A percentile compares a stretch with the other conserved stretches of the same genome.
Conservation (phyloP, 2,888 invertebrate genomes). For the Drosophila kuntzei region DNA sequence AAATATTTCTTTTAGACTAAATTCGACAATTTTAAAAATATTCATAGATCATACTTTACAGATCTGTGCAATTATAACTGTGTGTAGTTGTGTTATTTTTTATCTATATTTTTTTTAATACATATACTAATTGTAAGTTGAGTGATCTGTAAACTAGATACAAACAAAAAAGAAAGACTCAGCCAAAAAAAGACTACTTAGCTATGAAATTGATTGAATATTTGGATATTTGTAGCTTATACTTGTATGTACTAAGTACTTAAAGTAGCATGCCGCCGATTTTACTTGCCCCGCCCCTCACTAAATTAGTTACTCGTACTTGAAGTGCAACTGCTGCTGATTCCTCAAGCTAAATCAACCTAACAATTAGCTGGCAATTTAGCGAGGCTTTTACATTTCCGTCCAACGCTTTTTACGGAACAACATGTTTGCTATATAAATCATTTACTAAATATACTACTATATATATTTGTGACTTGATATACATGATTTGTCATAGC, state of each 20-base stretch:
- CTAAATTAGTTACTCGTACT: constrained; percentile 38
- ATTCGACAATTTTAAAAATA: not conserved
- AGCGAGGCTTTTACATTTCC: constrained; percentile 63
- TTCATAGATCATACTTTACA: constrained; percentile 5
- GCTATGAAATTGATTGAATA: constrained; percentile 29
- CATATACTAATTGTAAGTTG: constrained; percentile 42
- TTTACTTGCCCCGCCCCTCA: constrained; percentile 42
- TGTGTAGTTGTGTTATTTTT: constrained; percentile 42
- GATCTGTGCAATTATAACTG: constrained; percentile 37
- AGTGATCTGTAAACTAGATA: constrained; percentile 54
- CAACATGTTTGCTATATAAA: constrained; percentile 33
- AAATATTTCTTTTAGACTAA: not conserved
- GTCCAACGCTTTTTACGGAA: constrained; percentile 65
- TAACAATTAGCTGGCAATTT: not conserved
- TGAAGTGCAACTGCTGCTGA: constrained; percentile 48
- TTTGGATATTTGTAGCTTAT: constrained; percentile 14
- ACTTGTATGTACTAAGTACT: constrained; percentile 26
- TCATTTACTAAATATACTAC: constrained; percentile 24
- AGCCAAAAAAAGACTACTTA: constrained; percentile 51
- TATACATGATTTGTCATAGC: constrained; percentile 66
- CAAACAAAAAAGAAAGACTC: constrained; percentile 51
- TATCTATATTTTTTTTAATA: constrained; percentile 13
- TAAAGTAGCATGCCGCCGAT: constrained; percentile 40
- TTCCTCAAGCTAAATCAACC: constrained; percentile 20
- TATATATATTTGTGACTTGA: constrained; percentile 55